Base-by-base conservation (phyloP, 2,797 vertebrate species). In the Amblyraja radiata region DNA sequence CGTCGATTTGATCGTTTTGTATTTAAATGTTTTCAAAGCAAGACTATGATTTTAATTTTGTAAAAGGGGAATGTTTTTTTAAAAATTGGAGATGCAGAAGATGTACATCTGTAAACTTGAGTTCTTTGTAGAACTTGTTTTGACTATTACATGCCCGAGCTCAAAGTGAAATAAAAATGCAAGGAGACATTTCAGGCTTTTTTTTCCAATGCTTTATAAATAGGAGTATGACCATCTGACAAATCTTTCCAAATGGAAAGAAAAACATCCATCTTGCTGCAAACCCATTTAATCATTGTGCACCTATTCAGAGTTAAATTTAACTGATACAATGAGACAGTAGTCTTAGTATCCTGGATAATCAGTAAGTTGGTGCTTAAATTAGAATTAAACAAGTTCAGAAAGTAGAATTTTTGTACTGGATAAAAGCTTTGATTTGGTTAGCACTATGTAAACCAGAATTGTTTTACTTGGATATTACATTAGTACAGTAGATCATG, bases 151-250 rank as follows among this genome's bases (percentile, higher is more conserved):
- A n/a, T 88, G 13, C 61, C 84, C 61, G 11, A 39, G 39, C 25
- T 76, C 46, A 13, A 28, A 54, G 68, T 54, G 10, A 76, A 92
- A 92, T 92, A 92, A 91, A 90, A 36, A 14, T 18, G 18, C 90
- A 68, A 79, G 13, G 65, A 93, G 46, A 28, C n/a, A 93, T 14
- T 71, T 93, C 36, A 46, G 4, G 1, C 71, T 80, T 81, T 77
- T 81, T 28, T 39, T 93, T 54, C 6, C 6, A 96, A 94, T 95
- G 32, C 36, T 74, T 92, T 74, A 91, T 28, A 21, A 65, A 88
- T 54, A 84, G 54, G 14, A 74, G 25, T 46, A 28, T 54, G 71
- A 76, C 68, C 90, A 92, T 28, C 73, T 92, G 25, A 46, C 68
- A 73, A 91, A 73, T 73, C 88, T 92, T 92, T 92, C 71, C 14